Conservation (phyloP, 1,140 invertebrate genomes). For the Drosophila sp. region DNA sequence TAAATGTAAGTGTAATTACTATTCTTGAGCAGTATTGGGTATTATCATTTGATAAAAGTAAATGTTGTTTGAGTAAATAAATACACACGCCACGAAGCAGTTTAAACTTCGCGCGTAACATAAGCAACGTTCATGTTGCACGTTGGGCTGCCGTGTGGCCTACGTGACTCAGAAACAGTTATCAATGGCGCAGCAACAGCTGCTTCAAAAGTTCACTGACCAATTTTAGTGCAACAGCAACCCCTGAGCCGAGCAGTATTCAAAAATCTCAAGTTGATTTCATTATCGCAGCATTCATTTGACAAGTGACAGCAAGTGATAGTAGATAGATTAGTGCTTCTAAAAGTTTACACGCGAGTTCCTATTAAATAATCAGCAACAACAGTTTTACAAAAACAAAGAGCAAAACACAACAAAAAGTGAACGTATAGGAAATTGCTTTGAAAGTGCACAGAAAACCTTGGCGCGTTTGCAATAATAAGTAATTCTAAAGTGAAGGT, state of each 20-base stretch:
- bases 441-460: conserved; percentile 52
- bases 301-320: conserved; percentile 3
- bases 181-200: conserved; percentile 80
- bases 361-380: conserved; percentile 47
- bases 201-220: conserved; percentile 73
- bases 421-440: conserved; percentile 58
- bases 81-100: neutral
- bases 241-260: conserved; percentile 35
- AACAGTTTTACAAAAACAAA: conserved; percentile 17
- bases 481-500: conserved; percentile 63
- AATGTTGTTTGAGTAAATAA: conserved; percentile 1
- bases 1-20: conserved; percentile 14
- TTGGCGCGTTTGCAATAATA: conserved; percentile 56
- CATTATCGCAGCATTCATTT: conserved; percentile 2
- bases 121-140: conserved; percentile 59
- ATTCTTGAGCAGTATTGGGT: neutral
- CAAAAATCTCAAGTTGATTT: conserved; percentile 21
- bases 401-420: conserved; percentile 26
- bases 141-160: conserved; percentile 60
- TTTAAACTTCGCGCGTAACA: conserved; percentile 37
- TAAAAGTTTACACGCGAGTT: conserved; percentile 24
- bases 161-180: conserved; percentile 83
- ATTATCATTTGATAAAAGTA: neutral
- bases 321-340: neutral
- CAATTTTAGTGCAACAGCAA: conserved; percentile 60